Evolutionary conservation across 2,797 vertebrate species (phyloP).

Genomic region (Salarias fasciatus): DNA sequence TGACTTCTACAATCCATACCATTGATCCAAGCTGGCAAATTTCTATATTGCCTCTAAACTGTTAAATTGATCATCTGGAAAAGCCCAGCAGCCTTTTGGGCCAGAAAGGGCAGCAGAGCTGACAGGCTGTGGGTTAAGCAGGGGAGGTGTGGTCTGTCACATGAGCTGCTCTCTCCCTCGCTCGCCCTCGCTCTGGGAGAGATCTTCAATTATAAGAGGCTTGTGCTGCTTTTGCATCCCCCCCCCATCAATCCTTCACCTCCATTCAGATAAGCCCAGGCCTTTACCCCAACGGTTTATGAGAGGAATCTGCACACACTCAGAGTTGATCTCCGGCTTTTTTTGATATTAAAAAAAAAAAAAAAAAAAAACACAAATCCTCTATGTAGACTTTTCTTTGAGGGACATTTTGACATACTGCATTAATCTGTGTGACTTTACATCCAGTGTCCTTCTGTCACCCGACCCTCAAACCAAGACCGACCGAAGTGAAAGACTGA

Average conservation of each 20-base stretch:
- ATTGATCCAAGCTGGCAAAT: conserved; percentile 48
- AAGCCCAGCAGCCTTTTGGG: conserved; percentile 42
- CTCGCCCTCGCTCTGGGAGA: conserved; percentile 43
- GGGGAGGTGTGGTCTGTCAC: conserved; percentile 38
- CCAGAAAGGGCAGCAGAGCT: conserved; percentile 26
- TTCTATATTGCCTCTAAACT: conserved; percentile 61
- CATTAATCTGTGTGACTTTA: conserved; percentile 46
- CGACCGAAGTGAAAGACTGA: conserved; percentile 36
- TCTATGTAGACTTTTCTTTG: conserved; percentile 61
- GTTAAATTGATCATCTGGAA: conserved; percentile 60
- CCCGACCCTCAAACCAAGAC: conserved; percentile 18
- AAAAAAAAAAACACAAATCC: conserved; percentile 59
- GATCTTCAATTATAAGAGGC: conserved; percentile 74
- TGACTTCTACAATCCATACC: conserved; percentile 44
- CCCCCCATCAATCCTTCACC: conserved; percentile 60
- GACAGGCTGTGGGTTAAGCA: conserved; percentile 44
- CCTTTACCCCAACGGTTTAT: conserved; percentile 58
- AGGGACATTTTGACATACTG: conserved; percentile 49
- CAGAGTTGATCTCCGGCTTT: conserved; percentile 59
- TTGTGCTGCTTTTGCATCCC: conserved; percentile 60
- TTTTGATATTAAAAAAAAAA: conserved; percentile 4
- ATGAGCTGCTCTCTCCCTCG: conserved; percentile 29
- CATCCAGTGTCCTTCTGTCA: conserved; percentile 34
- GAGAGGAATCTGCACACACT: conserved; percentile 53
- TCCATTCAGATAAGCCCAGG: conserved; percentile 67